Evolutionary conservation across 1,140 invertebrate genomes (phyloP).

Genomic region (Macrobrachium nipponense): DNA sequence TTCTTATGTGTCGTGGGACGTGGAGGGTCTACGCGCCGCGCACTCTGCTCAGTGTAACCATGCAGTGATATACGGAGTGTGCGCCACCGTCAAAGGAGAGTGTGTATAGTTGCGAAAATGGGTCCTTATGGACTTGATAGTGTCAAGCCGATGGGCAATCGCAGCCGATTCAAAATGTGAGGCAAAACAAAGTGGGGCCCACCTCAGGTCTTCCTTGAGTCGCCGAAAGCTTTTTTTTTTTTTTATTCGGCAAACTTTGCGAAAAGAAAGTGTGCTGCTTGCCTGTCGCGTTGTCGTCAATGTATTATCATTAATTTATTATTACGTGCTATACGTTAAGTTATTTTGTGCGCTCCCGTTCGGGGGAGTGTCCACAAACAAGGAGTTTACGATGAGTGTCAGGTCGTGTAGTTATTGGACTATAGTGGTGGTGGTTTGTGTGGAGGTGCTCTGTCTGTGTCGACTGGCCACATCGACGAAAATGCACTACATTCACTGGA

Average conservation of each 20-base stretch:
- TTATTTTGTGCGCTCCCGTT: neutral
- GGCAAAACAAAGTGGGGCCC: neutral
- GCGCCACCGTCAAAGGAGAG: constrained; percentile 15
- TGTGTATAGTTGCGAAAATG: constrained; percentile 25
- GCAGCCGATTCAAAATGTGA: constrained; percentile 48
- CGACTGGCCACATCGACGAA: constrained; percentile 63
- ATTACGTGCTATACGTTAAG: constrained; percentile 13
- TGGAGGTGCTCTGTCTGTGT: constrained; percentile 42
- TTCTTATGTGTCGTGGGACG: constrained; percentile 40
- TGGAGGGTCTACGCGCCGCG: constrained; percentile 28
- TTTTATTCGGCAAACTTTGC: too few relatives aligned
- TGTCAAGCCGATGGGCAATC: constrained; percentile 33
- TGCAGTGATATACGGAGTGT: constrained; percentile 31
- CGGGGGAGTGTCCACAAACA: neutral
- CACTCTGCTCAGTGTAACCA: constrained; percentile 42
- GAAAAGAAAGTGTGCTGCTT: too few relatives aligned
- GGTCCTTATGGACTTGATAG: constrained; percentile 31
- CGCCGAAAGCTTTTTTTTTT: too few relatives aligned
- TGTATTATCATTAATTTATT: constrained; percentile 30
- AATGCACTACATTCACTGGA: constrained; percentile 69
- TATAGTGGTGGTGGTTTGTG: constrained; percentile 43
- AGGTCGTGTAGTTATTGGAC: constrained; percentile 37
- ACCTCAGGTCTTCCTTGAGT: neutral
- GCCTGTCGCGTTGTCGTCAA: too few relatives aligned
- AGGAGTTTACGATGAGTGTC: constrained; percentile 39